Evolutionary conservation across 2,797 vertebrate genomes (phyloP).

Genomic region (Poeciliopsis turneri): DNA sequence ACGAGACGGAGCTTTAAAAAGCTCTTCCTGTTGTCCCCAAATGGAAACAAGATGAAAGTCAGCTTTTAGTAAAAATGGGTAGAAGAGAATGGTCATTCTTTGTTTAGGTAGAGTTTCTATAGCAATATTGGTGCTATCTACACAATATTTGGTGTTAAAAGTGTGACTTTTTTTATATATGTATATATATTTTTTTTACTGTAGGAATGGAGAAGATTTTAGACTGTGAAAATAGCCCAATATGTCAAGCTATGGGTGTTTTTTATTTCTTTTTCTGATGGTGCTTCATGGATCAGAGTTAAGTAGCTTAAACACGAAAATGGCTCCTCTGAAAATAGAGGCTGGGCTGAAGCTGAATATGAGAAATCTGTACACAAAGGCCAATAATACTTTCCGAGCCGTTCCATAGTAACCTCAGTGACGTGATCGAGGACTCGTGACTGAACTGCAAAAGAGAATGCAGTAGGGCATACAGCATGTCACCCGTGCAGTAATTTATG

Average conservation of each 20-base stretch:
- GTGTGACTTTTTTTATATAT: background rate
- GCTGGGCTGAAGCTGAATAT: background rate
- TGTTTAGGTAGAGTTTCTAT: background rate
- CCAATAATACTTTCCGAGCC: background rate
- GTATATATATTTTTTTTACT: background rate
- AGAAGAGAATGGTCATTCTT: background rate
- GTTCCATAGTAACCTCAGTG: background rate
- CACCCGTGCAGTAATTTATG: background rate
- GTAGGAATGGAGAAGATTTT: background rate
- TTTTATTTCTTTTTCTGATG: background rate
- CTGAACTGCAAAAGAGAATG: background rate
- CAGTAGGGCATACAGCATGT: background rate
- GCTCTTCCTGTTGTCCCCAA: too few relatives aligned
- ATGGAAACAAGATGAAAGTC: background rate
- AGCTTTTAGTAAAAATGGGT: background rate
- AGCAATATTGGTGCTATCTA: background rate
- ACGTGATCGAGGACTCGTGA: background rate
- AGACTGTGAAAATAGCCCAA: background rate
- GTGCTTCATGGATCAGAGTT: conserved; percentile 1
- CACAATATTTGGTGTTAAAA: background rate
- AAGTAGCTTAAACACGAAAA: conserved; percentile 1
- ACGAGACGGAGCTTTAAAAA: too few relatives aligned
- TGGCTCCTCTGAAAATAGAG: background rate
- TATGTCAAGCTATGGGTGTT: background rate
- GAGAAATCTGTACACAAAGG: background rate